Evolutionary conservation across 2,888 invertebrate species (phyloP).

Genomic region (Willowsia nigromaculata): DNA sequence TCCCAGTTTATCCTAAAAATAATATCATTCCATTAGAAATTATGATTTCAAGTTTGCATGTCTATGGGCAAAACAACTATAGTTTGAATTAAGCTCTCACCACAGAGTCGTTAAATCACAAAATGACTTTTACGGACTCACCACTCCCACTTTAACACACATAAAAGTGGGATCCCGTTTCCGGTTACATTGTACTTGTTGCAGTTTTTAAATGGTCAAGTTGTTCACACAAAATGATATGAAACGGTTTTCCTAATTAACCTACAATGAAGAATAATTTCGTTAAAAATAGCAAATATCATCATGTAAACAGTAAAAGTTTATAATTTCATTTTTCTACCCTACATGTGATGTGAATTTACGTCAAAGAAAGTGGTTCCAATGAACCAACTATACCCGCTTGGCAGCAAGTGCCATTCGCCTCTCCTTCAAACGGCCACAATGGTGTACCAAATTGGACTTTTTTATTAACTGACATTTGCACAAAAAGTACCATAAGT

Average conservation of each 20-base stretch:
- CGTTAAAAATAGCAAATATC: not conserved
- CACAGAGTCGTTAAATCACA: not conserved
- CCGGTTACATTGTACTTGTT: conserved; percentile 18
- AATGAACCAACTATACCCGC: not conserved
- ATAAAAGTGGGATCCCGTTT: not conserved
- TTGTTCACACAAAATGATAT: conserved; percentile 8
- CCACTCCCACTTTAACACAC: conserved; percentile 1
- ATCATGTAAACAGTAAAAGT: not conserved
- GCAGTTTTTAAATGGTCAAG: not conserved
- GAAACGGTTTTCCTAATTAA: not conserved
- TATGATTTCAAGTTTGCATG: not conserved
- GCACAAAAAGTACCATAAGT: conserved; percentile 9
- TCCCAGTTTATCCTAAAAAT: not conserved
- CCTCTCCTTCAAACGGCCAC: conserved; percentile 24
- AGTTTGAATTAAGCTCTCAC: too few species aligned
- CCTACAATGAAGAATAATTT: not conserved
- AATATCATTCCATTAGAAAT: not conserved
- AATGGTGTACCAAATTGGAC: conserved; percentile 54
- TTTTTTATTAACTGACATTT: not conserved
- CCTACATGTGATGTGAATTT: not conserved
- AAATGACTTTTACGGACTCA: not conserved
- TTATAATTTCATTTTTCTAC: not conserved
- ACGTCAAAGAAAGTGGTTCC: not conserved
- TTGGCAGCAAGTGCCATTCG: not conserved
- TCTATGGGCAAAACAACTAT: too few species aligned